Evolutionary conservation across 1,140 invertebrate genomes (phyloP), one percentile per base, ranked within the genome.

Genomic region (Drosophila leontia): DNA sequence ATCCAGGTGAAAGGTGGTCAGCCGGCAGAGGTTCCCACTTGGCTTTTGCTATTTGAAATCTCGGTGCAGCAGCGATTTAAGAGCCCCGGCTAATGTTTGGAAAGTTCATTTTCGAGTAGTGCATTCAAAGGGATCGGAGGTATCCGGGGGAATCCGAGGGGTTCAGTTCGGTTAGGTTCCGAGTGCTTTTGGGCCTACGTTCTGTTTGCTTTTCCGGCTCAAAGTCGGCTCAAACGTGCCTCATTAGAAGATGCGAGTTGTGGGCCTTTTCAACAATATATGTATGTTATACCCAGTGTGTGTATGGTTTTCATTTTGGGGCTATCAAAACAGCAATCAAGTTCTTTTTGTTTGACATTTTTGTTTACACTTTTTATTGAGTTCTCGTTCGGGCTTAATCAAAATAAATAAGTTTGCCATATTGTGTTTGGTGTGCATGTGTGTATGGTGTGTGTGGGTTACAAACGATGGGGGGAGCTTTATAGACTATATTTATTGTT

Each of bases 301-400:
- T 53, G 7, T 50, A 8, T 23, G n/a, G 15, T n/a, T 47, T 15
- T 35, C 7, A 58, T 65, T 87, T 86, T 41, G 60, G 62, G 85
- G 85, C 80, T 78, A 87, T 84, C 85, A 87, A 87, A 87, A 87
- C 74, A 87, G 78, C 75, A 78, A 84, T 84, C 77, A 83, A 69
- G 45, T 71, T 69, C 74, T 78, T 80, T 69, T 78, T 81, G 75
- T 75, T 78, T 83, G 48, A 63, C 56, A 74, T 39, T 75, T 81
- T 78, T 65, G 67, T 82, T 60, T 76, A 75, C 61, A 81, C 69
- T 78, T 65, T 88, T 85, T 88, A 88, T 87, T 87, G 84, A 84
- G 84, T 87, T 87, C 84, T 80, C 61, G 80, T 86, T 88, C 70
- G 75, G 59, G 69, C 81, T 87, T 84, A 87, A 84, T 71, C 84